A percentile compares a stretch with the other conserved stretches of the same genome.
Conservation (phyloP, 2,797 vertebrate genomes). For the Sebastolobus altivelis region DNA sequence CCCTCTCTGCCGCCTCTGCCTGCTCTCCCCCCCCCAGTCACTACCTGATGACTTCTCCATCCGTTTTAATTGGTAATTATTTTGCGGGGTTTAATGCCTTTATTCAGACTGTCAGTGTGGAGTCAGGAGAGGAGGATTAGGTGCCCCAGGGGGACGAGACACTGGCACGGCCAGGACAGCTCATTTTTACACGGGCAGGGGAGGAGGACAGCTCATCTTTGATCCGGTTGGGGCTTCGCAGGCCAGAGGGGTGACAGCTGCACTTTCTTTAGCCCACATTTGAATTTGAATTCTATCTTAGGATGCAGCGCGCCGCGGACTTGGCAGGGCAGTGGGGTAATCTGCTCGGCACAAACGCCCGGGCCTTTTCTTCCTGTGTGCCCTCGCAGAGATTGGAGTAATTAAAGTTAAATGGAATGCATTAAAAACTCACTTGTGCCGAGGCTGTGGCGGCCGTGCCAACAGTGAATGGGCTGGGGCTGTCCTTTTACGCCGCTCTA, state of each 20-base stretch:
- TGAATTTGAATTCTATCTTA: conserved; percentile 94
- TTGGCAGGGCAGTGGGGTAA: conserved; percentile 92
- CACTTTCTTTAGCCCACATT: conserved; percentile 91
- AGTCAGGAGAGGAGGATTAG: conserved; percentile 90
- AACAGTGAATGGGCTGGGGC: conserved; percentile 87
- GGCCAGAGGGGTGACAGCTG: conserved; percentile 93
- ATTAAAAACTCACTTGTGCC: conserved; percentile 89
- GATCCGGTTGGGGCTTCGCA: conserved; percentile 90
- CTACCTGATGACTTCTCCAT: conserved; percentile 87
- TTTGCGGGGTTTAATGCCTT: conserved; percentile 88
- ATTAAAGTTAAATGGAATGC: conserved; percentile 93
- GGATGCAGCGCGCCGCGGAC: conserved; percentile 88
- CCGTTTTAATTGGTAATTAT: conserved; percentile 89
- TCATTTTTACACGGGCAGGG: conserved; percentile 89
- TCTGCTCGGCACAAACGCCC: conserved; percentile 91
- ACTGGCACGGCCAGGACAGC: conserved; percentile 91
- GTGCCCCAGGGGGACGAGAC: conserved; percentile 90
- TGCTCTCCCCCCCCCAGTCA: conserved; percentile 69
- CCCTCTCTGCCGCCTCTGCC: conserved; percentile 72
- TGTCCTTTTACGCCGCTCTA: conserved; percentile 88
- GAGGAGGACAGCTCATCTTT: conserved; percentile 92
- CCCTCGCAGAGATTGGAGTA: conserved; percentile 92
- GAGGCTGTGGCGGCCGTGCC: conserved; percentile 87
- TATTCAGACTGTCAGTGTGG: conserved; percentile 90
- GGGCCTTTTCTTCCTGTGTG: conserved; percentile 89